A percentile compares a stretch with the other conserved stretches of the same genome.
Conservation (phyloP, 1,140 invertebrate species). For the Stegodyphus mimosarum region DNA sequence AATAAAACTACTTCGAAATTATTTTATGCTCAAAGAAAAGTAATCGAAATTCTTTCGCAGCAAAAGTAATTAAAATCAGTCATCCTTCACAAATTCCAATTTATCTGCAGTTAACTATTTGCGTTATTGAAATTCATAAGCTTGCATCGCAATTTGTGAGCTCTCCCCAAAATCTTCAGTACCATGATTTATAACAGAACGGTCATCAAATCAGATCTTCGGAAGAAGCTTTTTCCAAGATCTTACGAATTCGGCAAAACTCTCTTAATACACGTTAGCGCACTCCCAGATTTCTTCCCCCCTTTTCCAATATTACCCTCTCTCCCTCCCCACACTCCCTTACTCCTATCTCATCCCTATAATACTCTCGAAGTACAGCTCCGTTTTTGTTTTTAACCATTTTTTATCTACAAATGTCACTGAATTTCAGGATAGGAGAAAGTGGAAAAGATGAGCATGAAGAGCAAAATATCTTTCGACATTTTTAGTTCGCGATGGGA, state of each 20-base stretch:
- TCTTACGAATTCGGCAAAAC: constrained; percentile 52
- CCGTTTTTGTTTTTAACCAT: constrained; percentile 42
- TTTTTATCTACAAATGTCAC: constrained; percentile 41
- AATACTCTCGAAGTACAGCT: constrained; percentile 17
- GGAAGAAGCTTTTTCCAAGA: constrained; percentile 38
- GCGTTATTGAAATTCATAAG: no score
- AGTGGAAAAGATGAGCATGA: constrained; percentile 16
- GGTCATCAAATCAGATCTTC: constrained; percentile 55
- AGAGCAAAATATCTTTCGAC: constrained; percentile 37
- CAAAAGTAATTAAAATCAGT: no score
- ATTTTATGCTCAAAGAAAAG: no score
- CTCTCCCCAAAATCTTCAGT: not conserved
- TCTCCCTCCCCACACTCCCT: not conserved
- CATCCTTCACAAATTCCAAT: no score
- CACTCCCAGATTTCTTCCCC: not conserved
- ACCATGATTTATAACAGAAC: constrained; percentile 43
- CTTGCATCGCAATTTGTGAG: no score
- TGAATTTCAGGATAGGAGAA: constrained; percentile 4
- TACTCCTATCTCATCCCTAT: not conserved
- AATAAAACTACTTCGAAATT: no score
- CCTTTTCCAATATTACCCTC: constrained; percentile 25
- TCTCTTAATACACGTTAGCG: constrained; percentile 58
- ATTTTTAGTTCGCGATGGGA: not conserved
- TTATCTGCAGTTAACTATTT: no score
- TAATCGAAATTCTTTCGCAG: no score